Conservation (phyloP, 92 coral and sea anemone genomes). For the Zoanthus sansibaricus region DNA sequence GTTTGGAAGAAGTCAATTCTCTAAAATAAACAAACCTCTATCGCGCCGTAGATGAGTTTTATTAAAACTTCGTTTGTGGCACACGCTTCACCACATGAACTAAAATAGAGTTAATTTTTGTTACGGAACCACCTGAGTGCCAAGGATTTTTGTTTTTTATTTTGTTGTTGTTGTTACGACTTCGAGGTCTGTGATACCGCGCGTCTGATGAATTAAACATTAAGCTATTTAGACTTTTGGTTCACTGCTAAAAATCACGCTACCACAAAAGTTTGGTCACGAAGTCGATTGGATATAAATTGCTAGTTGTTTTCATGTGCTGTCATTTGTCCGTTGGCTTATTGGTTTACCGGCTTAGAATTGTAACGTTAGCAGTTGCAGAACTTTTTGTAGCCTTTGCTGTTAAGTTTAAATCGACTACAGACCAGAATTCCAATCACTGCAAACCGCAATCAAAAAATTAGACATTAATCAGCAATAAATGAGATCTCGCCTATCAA, state of each 20-base stretch:
- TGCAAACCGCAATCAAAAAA: slow-evolving; percentile 51
- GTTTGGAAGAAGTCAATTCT: slow-evolving; percentile 35
- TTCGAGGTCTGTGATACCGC: not conserved
- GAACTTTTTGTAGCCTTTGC: not conserved
- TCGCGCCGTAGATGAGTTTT: slow-evolving; percentile 14
- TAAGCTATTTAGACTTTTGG: not conserved
- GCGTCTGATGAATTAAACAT: slow-evolving; percentile 19
- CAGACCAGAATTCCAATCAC: not conserved
- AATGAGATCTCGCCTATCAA: slow-evolving; percentile 65
- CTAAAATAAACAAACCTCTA: slow-evolving; percentile 45
- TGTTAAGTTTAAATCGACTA: not conserved
- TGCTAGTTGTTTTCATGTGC: not conserved
- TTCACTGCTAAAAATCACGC: slow-evolving; percentile 44
- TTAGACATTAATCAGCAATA: slow-evolving; percentile 67
- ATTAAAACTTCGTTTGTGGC: slow-evolving; percentile 22
- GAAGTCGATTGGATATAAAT: not conserved
- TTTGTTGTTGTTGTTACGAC: not conserved
- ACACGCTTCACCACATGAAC: slow-evolving; percentile 11
- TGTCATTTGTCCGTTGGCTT: not conserved
- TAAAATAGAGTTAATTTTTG: not conserved
- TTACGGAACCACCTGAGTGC: not conserved
- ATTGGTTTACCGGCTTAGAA: slow-evolving; percentile 2
- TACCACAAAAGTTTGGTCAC: slow-evolving; percentile 42
- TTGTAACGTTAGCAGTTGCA: not conserved
- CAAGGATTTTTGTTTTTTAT: not conserved